phyloP scores from a whole-genome alignment of 2,113 vertebrate species.

The Plecturocebus donacophilus region DNA sequence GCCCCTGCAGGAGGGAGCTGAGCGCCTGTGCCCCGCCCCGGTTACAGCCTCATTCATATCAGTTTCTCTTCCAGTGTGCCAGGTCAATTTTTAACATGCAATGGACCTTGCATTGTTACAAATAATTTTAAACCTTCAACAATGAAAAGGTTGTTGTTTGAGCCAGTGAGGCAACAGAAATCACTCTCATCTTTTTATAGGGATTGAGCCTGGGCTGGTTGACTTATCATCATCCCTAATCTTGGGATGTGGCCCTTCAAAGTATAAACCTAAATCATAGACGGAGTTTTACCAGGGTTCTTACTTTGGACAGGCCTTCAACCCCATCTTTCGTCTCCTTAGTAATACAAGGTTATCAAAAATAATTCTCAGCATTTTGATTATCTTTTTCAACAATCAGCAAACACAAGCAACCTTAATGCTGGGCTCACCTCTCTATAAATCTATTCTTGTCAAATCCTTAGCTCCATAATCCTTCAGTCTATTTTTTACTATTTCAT shows the following conservation, averaged over 20 bases:
- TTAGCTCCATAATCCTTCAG: not conserved
- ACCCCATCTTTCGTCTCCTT: not conserved
- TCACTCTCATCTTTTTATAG: not conserved
- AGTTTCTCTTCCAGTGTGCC: not conserved
- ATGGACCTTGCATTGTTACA: not conserved
- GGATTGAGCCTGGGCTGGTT: not conserved
- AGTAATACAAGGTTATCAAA: not conserved
- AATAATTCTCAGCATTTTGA: not conserved
- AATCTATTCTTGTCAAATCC: not conserved
- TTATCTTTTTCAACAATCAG: not conserved
- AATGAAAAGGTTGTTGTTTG: not conserved
- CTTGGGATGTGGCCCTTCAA: not conserved
- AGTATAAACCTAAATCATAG: not conserved
- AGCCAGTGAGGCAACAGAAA: not conserved
- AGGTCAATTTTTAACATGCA: not conserved
- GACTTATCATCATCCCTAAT: not conserved
- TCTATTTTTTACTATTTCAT: not conserved
- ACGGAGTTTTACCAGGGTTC: not conserved
- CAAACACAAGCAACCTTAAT: not conserved
- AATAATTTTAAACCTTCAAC: slow-evolving; percentile 6
- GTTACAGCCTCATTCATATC: not conserved
- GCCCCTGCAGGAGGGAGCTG: too few species aligned
- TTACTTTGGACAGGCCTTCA: not conserved
- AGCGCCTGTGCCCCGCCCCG: too few species aligned
- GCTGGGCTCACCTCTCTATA: not conserved